Percentiles rank a stretch among this genome's conserved stretches.
Conservation (phyloP, 2,113 vertebrate species). For the Diadophis punctatus region DNA sequence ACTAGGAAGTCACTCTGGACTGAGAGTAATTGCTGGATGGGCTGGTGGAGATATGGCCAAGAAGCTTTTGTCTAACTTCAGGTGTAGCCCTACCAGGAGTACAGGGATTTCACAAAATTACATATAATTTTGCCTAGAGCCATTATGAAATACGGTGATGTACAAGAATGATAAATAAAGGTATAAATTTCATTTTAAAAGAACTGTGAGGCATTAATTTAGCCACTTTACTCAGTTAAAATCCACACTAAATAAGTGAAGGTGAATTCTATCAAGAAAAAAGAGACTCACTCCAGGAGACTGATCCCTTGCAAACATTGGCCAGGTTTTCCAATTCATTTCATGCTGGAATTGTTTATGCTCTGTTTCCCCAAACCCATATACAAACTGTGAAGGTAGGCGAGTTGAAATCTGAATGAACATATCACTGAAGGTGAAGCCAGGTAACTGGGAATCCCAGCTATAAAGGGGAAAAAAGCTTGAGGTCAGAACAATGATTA, state of each 20-base stretch:
- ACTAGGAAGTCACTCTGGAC: not conserved
- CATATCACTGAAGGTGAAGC: constrained; percentile 86
- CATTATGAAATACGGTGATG: not conserved
- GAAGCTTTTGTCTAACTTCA: not conserved
- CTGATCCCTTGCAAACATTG: constrained; percentile 78
- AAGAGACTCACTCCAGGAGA: constrained; percentile 74
- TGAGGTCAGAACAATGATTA: not conserved
- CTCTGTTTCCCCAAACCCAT: constrained; percentile 87
- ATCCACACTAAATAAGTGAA: not conserved
- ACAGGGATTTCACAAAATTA: not conserved
- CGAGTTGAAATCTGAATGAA: constrained; percentile 90
- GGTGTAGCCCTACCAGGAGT: not conserved
- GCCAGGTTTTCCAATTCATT: constrained; percentile 71
- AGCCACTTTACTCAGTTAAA: not conserved
- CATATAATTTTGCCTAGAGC: not conserved
- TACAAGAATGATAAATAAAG: not conserved
- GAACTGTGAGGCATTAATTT: not conserved
- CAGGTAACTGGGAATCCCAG: constrained; percentile 84
- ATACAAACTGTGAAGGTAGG: constrained; percentile 78
- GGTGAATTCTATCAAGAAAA: not conserved
- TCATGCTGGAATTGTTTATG: constrained; percentile 69
- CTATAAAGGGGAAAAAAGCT: constrained; percentile 60
- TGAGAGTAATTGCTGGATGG: not conserved
- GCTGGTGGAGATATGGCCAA: not conserved
- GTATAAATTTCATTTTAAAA: not conserved